These are phyloP conservation scores for Galagoides demidoff DNA, from an alignment of 2,797 vertebrate species.

Conservation along the genomic window DNA sequence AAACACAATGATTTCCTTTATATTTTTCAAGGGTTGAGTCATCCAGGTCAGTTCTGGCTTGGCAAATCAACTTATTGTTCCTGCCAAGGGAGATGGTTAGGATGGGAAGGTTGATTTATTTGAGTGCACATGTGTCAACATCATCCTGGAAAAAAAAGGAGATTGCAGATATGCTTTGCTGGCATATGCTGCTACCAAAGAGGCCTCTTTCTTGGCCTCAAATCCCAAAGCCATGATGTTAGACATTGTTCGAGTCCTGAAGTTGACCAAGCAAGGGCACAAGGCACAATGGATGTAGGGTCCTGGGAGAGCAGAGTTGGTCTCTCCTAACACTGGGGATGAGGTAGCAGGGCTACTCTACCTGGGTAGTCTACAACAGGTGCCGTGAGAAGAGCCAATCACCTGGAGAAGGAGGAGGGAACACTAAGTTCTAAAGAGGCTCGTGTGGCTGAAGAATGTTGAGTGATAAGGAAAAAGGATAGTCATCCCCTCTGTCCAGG, in stretches of 20 bases:
- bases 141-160: background rate
- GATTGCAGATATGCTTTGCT: background rate
- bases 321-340: background rate
- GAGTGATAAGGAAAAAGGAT: background rate
- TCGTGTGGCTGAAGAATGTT: too few species aligned
- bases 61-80: constrained; percentile 6
- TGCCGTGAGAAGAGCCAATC: background rate
- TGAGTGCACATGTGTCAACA: constrained; percentile 65
- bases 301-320: background rate
- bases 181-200: background rate
- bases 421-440: background rate
- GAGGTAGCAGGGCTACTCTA: background rate
- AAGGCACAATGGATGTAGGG: background rate
- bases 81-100: constrained; percentile 67
- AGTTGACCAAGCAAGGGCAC: background rate
- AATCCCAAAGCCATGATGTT: background rate
- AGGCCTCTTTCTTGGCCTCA: background rate
- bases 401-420: background rate
- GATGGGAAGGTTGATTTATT: constrained; percentile 65
- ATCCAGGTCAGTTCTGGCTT: constrained; percentile 30
- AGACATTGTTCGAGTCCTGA: background rate
- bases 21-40: constrained; percentile 62
- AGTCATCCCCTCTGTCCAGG: accelerated
- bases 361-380: background rate
- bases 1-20: constrained; percentile 63